phyloP scores from a whole-genome alignment of 2,888 invertebrate genomes.

The Mycogona germanica region DNA sequence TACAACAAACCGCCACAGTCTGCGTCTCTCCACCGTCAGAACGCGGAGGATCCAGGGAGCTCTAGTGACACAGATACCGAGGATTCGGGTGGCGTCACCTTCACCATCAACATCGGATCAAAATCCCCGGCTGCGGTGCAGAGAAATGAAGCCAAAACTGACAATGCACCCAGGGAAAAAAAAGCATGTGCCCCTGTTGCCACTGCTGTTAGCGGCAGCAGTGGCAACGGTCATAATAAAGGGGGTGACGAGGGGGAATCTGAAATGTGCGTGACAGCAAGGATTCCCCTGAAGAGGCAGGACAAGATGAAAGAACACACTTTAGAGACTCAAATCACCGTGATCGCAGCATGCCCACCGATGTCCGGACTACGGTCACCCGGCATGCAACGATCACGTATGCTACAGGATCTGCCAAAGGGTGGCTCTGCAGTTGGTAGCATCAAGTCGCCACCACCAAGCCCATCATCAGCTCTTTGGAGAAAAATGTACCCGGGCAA shows the following conservation, averaged over 20 bases:
- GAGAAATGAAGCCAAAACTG: not conserved
- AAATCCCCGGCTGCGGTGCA: not conserved
- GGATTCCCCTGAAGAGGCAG: not conserved
- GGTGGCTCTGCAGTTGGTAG: too few species aligned
- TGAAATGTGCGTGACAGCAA: not conserved
- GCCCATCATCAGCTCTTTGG: not conserved
- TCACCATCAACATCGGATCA: conserved; percentile 7
- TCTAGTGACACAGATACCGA: conserved; percentile 15
- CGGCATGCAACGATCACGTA: too few species aligned
- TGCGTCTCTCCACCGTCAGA: not conserved
- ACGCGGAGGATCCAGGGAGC: conserved; percentile 9
- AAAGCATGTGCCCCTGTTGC: too few species aligned
- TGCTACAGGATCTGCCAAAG: too few species aligned
- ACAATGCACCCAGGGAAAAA: not conserved
- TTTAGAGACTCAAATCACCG: too few species aligned
- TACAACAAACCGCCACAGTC: too few species aligned
- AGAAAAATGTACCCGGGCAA: conserved; percentile 1
- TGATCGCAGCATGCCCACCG: not conserved
- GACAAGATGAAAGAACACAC: not conserved
- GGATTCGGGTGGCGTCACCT: conserved; percentile 4
- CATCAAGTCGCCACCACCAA: not conserved
- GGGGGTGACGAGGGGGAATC: not conserved
- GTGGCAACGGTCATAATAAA: too few species aligned
- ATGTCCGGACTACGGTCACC: not conserved
- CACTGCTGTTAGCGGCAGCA: too few species aligned